Base-by-base conservation (phyloP, 2,113 vertebrate species). In the Pionites leucogaster region DNA sequence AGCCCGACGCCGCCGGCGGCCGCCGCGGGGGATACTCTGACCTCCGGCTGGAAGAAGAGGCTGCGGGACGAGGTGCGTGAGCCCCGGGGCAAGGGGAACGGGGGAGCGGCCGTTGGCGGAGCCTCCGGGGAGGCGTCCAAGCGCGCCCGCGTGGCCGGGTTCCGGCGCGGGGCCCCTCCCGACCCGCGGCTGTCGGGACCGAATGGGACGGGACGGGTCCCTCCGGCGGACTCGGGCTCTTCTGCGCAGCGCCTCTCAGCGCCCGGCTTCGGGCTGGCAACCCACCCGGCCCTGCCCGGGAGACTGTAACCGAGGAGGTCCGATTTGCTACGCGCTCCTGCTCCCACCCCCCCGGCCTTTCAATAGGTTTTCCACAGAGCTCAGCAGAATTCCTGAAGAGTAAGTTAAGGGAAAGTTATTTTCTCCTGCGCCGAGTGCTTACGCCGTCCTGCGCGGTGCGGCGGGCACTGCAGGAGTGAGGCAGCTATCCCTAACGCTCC, bases 401-500 rank as follows among this genome's bases (percentile, higher is more conserved):
- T 7, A 35, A 35, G 57, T 35, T 35, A 59, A 0, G 6, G 13
- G 17, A 33, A 24, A 55, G 76, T 67, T 42, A 0, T 0, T 19
- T 7, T 8, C 17, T 25, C 4, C 12, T 4, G 7, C 25, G 37
- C 42, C 22, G 31, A 9, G 55, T 4, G 59, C 64, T 23, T 2
- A 0, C 68, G 9, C 25, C 39, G 63, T 18, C 25, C 63, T 3
- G 49, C 49, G 2, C 39, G 23, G 2, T 11, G 49, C 77, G 8
- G 62, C 44, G 1, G 35, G 31, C n/a, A 0, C 72, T 44, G 7
- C 3, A 8, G 37, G 33, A 55, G 39, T 5, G 8, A 22, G 33
- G 1, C 28, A 1, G n/a, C 15, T 16, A 5, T 2, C 28, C 19
- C 46, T 3, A 1, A 8, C 31, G 0, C 37, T 11, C 20, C 2